These are phyloP conservation scores for Balaenoptera acutorostrata DNA, from an alignment of 2,113 vertebrate species.

Conservation along the genomic window DNA sequence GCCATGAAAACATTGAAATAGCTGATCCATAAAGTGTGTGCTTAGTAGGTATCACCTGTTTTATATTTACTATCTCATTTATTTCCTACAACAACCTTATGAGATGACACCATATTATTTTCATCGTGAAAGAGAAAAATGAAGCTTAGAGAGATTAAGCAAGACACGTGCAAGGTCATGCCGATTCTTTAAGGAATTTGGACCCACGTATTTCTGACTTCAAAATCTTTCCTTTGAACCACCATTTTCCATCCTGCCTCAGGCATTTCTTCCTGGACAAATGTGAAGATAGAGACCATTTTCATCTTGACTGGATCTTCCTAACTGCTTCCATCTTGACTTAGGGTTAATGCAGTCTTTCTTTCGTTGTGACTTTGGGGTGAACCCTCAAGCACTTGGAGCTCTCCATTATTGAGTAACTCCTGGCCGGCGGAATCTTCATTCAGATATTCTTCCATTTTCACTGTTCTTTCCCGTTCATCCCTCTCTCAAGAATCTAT, in stretches of 20 bases:
- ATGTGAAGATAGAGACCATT: background rate
- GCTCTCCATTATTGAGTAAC: background rate
- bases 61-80: background rate
- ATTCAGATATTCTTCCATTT: background rate
- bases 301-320: background rate
- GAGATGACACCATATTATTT: background rate
- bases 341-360: background rate
- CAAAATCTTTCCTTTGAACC: background rate
- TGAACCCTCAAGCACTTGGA: background rate
- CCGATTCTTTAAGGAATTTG: background rate
- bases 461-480: background rate
- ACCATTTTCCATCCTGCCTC: background rate
- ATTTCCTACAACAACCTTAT: background rate
- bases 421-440: background rate
- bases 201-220: background rate
- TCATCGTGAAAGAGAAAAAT: background rate
- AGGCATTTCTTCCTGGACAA: background rate
- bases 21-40: background rate
- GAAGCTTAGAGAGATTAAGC: background rate
- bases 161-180: background rate
- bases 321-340: background rate
- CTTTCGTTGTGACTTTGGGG: background rate
- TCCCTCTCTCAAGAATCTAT: background rate
- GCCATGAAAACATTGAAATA: background rate
- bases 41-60: background rate